Conservation (phyloP, 2,888 invertebrate genomes). For the Drosophila helvetica region DNA sequence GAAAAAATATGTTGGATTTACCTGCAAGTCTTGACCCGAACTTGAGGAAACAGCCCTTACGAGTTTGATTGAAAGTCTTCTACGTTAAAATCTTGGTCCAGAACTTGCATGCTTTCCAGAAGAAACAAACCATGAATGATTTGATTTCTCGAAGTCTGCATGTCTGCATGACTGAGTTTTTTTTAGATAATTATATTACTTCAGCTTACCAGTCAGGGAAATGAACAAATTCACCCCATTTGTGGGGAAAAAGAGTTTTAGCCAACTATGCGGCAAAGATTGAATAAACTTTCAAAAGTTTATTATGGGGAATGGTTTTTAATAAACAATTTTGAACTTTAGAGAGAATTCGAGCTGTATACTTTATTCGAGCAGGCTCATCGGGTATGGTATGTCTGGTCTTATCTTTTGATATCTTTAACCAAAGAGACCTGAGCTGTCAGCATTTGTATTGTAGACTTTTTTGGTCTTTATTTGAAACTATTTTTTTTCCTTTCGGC, state of each 20-base stretch:
- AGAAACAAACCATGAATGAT: conserved; percentile 63
- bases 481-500: too few species aligned
- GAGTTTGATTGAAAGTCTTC: background rate
- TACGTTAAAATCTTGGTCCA: background rate
- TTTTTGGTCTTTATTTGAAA: too few species aligned
- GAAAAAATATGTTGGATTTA: background rate
- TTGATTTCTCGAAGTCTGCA: conserved; percentile 56
- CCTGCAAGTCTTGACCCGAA: background rate
- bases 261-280: conserved; percentile 1
- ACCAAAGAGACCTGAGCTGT: background rate
- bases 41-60: background rate
- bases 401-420: background rate
- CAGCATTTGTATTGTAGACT: too few species aligned
- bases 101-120: conserved; percentile 24
- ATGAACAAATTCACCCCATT: conserved; percentile 68
- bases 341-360: background rate
- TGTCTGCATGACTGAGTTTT: conserved; percentile 28
- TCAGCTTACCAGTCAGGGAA: conserved; percentile 75
- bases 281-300: background rate
- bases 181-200: conserved; percentile 76
- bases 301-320: background rate
- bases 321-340: background rate
- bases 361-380: background rate
- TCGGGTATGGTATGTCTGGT: too few species aligned
- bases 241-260: background rate